These are phyloP conservation scores for Teleogryllus occipitalis DNA, from an alignment of 1,140 invertebrate species.

Conservation along the genomic window DNA sequence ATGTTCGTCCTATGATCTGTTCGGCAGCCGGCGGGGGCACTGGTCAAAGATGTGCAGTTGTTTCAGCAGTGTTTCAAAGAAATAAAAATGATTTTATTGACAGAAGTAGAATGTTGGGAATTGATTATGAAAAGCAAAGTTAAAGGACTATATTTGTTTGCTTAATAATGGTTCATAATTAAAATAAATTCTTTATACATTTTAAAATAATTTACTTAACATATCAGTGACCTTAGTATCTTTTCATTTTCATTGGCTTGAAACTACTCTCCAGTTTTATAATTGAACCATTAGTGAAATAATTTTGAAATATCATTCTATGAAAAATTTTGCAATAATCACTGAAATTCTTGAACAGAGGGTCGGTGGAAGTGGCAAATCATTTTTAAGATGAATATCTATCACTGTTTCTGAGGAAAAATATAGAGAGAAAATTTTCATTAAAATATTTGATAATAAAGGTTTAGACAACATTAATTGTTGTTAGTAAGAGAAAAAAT, in stretches of 20 bases:
- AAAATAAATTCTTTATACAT: not conserved
- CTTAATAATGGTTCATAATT: not conserved
- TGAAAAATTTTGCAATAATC: not conserved
- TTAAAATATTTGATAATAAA: not conserved
- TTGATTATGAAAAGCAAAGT: not conserved
- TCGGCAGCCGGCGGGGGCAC: too few species aligned
- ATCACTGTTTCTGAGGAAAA: too few species aligned
- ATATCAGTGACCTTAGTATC: not conserved
- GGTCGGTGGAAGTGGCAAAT: too few species aligned
- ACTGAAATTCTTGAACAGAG: not conserved
- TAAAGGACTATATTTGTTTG: not conserved
- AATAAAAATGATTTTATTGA: too few species aligned
- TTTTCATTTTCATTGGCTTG: not conserved
- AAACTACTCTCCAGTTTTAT: not conserved
- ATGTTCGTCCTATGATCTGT: too few species aligned
- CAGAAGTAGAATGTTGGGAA: too few species aligned
- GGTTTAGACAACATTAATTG: not conserved
- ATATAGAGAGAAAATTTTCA: not conserved
- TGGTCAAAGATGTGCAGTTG: too few species aligned
- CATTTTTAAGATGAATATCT: too few species aligned
- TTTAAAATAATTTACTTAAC: not conserved
- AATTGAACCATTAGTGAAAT: not conserved
- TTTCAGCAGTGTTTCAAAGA: too few species aligned
- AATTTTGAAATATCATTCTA: not conserved
- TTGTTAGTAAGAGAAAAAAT: too few species aligned